Evolutionary conservation across 2,888 invertebrate species (phyloP).

Genomic region (Meloe dianella): DNA sequence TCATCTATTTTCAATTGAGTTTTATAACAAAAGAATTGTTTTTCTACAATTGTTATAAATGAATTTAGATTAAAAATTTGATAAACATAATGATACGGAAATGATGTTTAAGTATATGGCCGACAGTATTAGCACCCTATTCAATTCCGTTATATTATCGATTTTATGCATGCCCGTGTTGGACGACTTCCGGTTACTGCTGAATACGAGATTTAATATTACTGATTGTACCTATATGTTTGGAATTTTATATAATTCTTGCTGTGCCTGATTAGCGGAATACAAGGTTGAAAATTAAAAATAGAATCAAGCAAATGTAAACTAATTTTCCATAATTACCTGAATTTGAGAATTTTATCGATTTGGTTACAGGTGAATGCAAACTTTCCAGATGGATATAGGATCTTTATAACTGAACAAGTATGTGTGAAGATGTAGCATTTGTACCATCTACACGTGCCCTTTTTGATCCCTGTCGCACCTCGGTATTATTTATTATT

Average conservation of each 20-base stretch:
- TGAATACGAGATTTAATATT: constrained; percentile 4
- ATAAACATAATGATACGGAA: not conserved
- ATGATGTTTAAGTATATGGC: not conserved
- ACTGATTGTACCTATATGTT: not conserved
- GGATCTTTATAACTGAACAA: no score
- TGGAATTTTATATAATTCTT: not conserved
- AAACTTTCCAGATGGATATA: no score
- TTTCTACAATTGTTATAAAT: no score
- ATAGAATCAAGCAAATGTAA: not conserved
- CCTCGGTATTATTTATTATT: not conserved
- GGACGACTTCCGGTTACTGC: constrained; percentile 3
- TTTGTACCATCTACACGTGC: no score
- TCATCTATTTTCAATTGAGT: not conserved
- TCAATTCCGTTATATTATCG: not conserved
- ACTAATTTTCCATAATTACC: no score
- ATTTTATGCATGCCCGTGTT: not conserved
- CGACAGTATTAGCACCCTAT: not conserved
- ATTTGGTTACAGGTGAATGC: no score
- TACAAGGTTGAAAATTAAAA: not conserved
- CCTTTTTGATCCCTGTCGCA: not conserved
- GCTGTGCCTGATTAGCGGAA: not conserved
- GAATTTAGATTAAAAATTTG: no score
- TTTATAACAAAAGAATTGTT: no score
- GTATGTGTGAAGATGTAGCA: no score
- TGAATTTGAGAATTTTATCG: no score